Percentiles rank a stretch among this genome's conserved stretches.
These are phyloP conservation scores for Sebastes glaucus DNA, from an alignment of 2,797 vertebrate species.

Conservation along the genomic window DNA sequence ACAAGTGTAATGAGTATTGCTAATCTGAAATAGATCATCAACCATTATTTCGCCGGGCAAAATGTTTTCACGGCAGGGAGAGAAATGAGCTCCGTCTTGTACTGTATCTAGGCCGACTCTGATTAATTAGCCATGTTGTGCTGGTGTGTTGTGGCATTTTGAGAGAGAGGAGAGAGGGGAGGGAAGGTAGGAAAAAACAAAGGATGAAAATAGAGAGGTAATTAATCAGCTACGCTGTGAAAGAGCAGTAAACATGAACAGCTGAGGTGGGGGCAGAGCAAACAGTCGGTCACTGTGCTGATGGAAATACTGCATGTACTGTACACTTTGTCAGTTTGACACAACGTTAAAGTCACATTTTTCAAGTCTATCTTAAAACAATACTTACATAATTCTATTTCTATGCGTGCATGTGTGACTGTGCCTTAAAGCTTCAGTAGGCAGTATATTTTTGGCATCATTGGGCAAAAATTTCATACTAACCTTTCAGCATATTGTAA, in stretches of 20 bases:
- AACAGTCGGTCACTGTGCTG: slow-evolving; percentile 31
- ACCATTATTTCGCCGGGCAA: slow-evolving; percentile 38
- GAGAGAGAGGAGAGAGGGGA: slow-evolving; percentile 35
- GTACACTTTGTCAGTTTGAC: slow-evolving; percentile 9
- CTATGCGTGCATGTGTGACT: too few relatives aligned
- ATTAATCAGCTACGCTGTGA: slow-evolving; percentile 79
- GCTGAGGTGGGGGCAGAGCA: slow-evolving; percentile 31
- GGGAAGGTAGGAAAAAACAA: background rate
- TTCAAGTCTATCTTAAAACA: background rate
- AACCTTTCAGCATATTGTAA: too few relatives aligned
- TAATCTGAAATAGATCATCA: slow-evolving; percentile 72
- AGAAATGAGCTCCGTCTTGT: slow-evolving; percentile 56
- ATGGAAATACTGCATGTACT: slow-evolving; percentile 12
- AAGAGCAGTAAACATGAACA: slow-evolving; percentile 60
- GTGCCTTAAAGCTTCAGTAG: too few relatives aligned
- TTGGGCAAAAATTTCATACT: too few relatives aligned
- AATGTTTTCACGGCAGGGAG: slow-evolving; percentile 48
- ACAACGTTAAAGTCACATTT: background rate
- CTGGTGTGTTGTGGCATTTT: slow-evolving; percentile 75
- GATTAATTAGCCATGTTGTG: slow-evolving; percentile 84
- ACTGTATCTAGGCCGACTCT: slow-evolving; percentile 78
- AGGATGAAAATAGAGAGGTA: slow-evolving; percentile 77
- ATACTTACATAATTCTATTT: background rate
- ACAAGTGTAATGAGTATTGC: slow-evolving; percentile 65
- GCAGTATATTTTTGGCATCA: too few relatives aligned